phyloP scores from a whole-genome alignment of 2,797 vertebrate genomes.

The Morus bassanus region DNA sequence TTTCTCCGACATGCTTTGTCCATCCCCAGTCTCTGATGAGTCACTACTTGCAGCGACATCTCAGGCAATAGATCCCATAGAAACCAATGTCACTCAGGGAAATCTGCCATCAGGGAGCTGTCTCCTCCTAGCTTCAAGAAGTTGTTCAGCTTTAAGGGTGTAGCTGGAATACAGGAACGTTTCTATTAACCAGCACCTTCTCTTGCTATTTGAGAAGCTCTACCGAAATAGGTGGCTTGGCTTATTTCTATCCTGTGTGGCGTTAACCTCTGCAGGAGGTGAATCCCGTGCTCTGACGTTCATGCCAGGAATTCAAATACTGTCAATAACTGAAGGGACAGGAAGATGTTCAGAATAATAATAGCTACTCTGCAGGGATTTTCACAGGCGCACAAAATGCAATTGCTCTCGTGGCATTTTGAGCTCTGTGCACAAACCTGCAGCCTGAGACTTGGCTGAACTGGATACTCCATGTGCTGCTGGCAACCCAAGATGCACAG shows the following conservation, averaged over 20 bases:
- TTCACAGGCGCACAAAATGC: not conserved
- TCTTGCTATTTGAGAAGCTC: not conserved
- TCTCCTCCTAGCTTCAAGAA: not conserved
- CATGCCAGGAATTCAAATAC: not conserved
- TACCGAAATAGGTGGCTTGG: not conserved
- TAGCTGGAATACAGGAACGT: not conserved
- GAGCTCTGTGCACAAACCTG: not conserved
- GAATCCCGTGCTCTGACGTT: not conserved
- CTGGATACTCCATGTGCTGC: not conserved
- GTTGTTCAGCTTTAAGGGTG: rapidly evolving
- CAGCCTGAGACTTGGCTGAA: not conserved
- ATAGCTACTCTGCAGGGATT: not conserved
- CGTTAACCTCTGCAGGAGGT: not conserved
- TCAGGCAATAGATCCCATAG: not conserved
- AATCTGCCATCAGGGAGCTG: not conserved
- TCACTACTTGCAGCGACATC: rapidly evolving
- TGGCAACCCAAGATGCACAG: not conserved
- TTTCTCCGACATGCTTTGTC: rapidly evolving
- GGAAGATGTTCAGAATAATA: not conserved
- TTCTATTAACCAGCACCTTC: not conserved
- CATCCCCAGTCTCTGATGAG: not conserved
- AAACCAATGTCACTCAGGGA: not conserved
- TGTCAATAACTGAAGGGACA: no score
- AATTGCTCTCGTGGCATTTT: not conserved
- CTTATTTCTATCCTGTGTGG: not conserved